Evolutionary conservation across 1,140 invertebrate genomes (phyloP).

Genomic region (Diorhabda sublineata): DNA sequence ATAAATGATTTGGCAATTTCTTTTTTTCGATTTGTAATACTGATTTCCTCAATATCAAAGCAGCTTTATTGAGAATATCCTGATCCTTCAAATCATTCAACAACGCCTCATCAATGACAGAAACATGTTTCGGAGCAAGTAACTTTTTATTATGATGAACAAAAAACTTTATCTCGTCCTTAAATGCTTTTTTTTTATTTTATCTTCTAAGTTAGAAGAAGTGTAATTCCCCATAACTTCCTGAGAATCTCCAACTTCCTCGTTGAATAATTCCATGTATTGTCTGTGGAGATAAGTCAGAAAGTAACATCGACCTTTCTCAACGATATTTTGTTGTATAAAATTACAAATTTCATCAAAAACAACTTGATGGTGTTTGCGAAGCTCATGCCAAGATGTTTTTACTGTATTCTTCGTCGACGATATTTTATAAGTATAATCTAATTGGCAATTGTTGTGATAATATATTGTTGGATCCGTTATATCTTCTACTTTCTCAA

Average conservation of each 20-base stretch:
- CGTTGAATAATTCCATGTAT: slow-evolving; percentile 22
- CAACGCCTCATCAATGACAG: slow-evolving; percentile 20
- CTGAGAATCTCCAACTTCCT: background rate
- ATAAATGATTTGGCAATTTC: slow-evolving; percentile 24
- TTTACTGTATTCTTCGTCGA: slow-evolving; percentile 20
- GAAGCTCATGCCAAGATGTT: slow-evolving; percentile 27
- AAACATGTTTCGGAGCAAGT: slow-evolving; percentile 26
- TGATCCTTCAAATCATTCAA: slow-evolving; percentile 30
- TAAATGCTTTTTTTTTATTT: slow-evolving; percentile 27
- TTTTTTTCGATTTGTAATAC: slow-evolving; percentile 23
- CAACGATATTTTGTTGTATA: slow-evolving; percentile 30
- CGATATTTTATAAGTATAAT: slow-evolving; percentile 24
- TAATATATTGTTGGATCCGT: slow-evolving; percentile 19
- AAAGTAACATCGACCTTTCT: slow-evolving; percentile 32
- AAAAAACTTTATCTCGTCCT: slow-evolving; percentile 26
- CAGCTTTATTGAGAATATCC: slow-evolving; percentile 33
- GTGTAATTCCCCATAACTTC: slow-evolving; percentile 17
- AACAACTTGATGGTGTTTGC: slow-evolving; percentile 27
- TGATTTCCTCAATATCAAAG: slow-evolving; percentile 32
- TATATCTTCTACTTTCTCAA: slow-evolving; percentile 22
- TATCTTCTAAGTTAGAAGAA: slow-evolving; percentile 27
- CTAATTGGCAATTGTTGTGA: slow-evolving; percentile 16
- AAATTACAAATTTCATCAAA: slow-evolving; percentile 32
- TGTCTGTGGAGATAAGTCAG: slow-evolving; percentile 27
- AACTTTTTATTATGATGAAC: slow-evolving; percentile 28